Percentiles rank a stretch among this genome's conserved stretches.
Evolutionary conservation across 2,113 vertebrate genomes (phyloP).

Genomic region (Nettapus auritus): DNA sequence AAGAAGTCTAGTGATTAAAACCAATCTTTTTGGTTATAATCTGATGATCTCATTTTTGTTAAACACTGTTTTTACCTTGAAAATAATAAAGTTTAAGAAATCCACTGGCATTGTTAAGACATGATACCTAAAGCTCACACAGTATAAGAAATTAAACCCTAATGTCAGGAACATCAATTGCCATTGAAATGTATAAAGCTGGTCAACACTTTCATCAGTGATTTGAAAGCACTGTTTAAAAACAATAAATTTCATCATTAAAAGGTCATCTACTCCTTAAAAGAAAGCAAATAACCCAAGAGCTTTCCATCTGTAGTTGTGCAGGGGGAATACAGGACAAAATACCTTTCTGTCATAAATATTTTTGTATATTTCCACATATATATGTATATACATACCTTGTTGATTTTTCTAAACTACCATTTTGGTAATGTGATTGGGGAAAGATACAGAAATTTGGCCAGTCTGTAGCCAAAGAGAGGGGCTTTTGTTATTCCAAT

Average conservation of each 20-base stretch:
- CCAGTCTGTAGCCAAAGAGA: background rate
- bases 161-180: background rate
- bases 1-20: background rate
- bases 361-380: background rate
- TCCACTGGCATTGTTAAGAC: background rate
- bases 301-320: background rate
- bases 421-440: background rate
- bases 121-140: background rate
- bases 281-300: background rate
- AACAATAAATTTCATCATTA: background rate
- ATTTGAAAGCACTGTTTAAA: background rate
- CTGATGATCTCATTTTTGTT: background rate
- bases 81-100: background rate
- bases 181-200: background rate
- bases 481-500: background rate
- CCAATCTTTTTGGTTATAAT: background rate
- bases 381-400: background rate
- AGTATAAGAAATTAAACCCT: background rate
- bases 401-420: background rate
- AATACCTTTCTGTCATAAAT: background rate
- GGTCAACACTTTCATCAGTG: background rate
- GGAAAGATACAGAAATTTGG: background rate
- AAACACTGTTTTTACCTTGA: background rate
- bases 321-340: background rate
- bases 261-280: background rate